phyloP scores from a whole-genome alignment of 2,797 vertebrate species.

The Crossoptilon crossoptilon region DNA sequence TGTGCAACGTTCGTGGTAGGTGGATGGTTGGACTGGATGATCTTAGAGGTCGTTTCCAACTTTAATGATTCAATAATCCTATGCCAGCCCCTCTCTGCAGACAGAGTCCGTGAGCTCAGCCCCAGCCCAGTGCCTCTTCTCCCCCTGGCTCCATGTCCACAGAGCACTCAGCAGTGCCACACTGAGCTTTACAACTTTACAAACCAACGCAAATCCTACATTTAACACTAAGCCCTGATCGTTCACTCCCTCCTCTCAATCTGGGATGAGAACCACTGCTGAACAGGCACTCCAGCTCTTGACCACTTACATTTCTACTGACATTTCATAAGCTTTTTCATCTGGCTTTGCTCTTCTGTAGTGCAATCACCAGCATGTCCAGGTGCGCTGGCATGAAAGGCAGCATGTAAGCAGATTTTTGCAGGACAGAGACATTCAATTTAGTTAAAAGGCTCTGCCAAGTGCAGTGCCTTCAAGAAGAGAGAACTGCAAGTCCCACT shows the following conservation, averaged over 20 bases:
- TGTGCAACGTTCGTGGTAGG: too few species aligned
- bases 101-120: neutral
- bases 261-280: neutral
- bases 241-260: neutral
- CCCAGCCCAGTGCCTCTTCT: neutral
- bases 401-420: neutral
- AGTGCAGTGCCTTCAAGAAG: conserved; percentile 5
- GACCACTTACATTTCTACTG: neutral
- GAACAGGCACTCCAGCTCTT: neutral
- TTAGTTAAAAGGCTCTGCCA: neutral
- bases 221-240: accelerated
- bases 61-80: too few species aligned
- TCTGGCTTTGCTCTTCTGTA: neutral
- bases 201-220: accelerated
- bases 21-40: too few species aligned
- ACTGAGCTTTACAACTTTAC: accelerated
- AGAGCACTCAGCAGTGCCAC: neutral
- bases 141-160: neutral
- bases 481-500: neutral
- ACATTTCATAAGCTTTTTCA: neutral
- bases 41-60: too few species aligned
- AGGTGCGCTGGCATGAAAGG: neutral
- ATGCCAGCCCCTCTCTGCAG: neutral
- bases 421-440: conserved; percentile 14
- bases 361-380: neutral